Conservation (phyloP, 2,113 vertebrate species). For the Grammomys surdaster region DNA sequence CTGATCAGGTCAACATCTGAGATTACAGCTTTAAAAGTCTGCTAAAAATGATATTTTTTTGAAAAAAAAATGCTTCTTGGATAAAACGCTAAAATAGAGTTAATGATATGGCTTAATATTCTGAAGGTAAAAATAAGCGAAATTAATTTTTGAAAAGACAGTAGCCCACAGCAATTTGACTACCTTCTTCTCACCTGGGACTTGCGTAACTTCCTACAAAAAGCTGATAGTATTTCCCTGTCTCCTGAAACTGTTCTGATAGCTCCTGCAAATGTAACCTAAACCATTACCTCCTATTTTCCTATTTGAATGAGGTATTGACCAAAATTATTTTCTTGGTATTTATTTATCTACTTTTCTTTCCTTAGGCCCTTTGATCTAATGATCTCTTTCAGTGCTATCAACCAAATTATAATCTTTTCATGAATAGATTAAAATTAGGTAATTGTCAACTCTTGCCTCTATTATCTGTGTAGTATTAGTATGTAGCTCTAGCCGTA, state of each 20-base stretch:
- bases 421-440: neutral
- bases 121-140: slow-evolving; percentile 46
- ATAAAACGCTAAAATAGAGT: slow-evolving; percentile 52
- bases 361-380: neutral
- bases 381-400: neutral
- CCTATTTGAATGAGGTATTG: neutral
- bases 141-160: slow-evolving; percentile 34
- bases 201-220: neutral
- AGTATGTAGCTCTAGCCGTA: neutral
- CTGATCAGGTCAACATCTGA: slow-evolving; percentile 66
- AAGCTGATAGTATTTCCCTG: neutral
- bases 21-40: slow-evolving; percentile 69
- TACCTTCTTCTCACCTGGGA: neutral
- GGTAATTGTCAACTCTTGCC: neutral
- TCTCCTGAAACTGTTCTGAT: neutral
- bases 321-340: neutral
- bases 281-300: slow-evolving; percentile 15
- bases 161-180: neutral
- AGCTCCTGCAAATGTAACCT: neutral
- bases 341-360: neutral
- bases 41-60: slow-evolving; percentile 43
- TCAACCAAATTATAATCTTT: neutral
- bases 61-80: neutral
- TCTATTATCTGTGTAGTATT: neutral
- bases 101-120: neutral